Conservation (phyloP, 1,140 invertebrate genomes). For the Holotrichia oblita region DNA sequence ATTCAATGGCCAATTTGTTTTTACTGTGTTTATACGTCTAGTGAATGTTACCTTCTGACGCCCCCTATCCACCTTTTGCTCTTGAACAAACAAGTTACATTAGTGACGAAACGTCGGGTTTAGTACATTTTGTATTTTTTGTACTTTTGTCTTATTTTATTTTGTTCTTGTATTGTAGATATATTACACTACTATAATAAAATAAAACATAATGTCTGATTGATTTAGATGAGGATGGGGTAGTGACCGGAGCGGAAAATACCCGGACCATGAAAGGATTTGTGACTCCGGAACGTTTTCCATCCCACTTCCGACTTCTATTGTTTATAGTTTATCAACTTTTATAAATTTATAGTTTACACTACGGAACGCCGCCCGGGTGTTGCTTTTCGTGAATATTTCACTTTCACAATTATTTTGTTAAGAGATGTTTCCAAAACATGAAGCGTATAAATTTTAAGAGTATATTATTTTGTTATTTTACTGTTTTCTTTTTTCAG, state of each 20-base stretch:
- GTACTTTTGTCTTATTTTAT: no score
- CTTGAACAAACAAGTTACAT: no score
- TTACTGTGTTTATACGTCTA: no score
- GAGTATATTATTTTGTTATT: constrained; percentile 15
- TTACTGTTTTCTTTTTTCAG: constrained; percentile 23
- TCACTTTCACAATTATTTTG: constrained; percentile 34
- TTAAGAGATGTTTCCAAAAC: constrained; percentile 22
- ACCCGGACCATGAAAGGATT: constrained; percentile 52
- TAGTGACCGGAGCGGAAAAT: constrained; percentile 48
- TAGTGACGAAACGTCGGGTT: no score
- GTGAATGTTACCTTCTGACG: no score
- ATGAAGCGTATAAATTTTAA: constrained; percentile 18
- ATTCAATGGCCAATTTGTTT: no score
- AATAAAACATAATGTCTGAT: constrained; percentile 55
- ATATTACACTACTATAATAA: no score
- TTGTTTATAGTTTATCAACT: constrained; percentile 42
- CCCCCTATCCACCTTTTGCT: no score
- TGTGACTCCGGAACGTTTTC: constrained; percentile 48
- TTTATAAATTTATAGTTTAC: constrained; percentile 46
- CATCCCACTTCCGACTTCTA: constrained; percentile 42
- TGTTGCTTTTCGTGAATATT: constrained; percentile 25
- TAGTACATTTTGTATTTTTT: no score
- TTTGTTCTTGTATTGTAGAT: no score
- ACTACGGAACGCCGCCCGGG: constrained; percentile 34
- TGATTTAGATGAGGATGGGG: constrained; percentile 50